Percentiles rank a stretch among this genome's conserved stretches.
phyloP scores from a whole-genome alignment of 2,113 vertebrate species.

The Chaenogobius annularis region DNA sequence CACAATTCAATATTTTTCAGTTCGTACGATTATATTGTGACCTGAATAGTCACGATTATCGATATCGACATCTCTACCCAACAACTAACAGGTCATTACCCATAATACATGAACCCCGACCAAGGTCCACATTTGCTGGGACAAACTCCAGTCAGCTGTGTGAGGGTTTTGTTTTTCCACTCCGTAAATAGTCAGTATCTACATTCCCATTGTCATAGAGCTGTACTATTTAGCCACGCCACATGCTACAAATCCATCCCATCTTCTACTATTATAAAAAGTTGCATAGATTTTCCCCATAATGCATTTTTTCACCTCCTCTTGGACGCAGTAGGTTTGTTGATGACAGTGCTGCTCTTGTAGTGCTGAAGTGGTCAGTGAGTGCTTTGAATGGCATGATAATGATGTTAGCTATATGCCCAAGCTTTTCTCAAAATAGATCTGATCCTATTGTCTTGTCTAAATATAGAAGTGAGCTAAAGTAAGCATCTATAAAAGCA shows the following conservation, averaged over 20 bases:
- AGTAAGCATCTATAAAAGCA: slow-evolving; percentile 34
- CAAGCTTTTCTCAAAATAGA: slow-evolving; percentile 58
- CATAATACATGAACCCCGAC: neutral
- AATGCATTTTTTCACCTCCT: slow-evolving; percentile 54
- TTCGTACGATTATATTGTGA: no score
- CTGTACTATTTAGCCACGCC: slow-evolving; percentile 25
- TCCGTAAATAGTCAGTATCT: neutral
- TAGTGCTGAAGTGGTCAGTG: slow-evolving; percentile 69
- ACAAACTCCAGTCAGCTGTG: neutral
- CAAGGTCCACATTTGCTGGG: neutral
- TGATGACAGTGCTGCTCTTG: slow-evolving; percentile 67
- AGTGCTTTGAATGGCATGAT: slow-evolving; percentile 69
- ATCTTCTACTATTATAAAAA: slow-evolving; percentile 46
- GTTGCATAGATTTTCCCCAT: slow-evolving; percentile 58
- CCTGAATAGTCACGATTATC: no score
- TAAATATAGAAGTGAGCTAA: slow-evolving; percentile 60
- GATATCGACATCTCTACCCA: no score
- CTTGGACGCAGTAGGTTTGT: slow-evolving; percentile 56
- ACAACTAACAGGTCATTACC: no score
- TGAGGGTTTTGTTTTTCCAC: neutral
- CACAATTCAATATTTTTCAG: no score
- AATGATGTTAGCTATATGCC: slow-evolving; percentile 67
- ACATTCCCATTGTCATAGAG: slow-evolving; percentile 1
- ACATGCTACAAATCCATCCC: slow-evolving; percentile 23
- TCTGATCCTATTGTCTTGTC: slow-evolving; percentile 60